Base-by-base conservation (phyloP, 2,113 vertebrate species). In the Oreamnos americanus region DNA sequence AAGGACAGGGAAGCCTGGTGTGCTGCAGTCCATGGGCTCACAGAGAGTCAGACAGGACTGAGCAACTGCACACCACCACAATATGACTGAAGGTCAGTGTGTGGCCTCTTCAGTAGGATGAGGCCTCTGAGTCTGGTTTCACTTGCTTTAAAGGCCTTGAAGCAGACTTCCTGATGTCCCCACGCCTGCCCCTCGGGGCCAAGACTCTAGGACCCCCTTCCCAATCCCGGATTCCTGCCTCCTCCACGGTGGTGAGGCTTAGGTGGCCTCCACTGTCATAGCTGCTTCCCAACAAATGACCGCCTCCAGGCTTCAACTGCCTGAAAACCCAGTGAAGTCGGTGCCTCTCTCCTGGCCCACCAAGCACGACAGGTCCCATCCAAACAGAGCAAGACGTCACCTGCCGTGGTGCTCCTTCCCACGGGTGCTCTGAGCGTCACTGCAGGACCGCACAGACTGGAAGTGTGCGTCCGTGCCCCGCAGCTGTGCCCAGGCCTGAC, bases 21-120 rank as follows among this genome's bases (percentile, higher is more conserved):
- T 23, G 67, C 19, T 71, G 67, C 19, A 23, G n/a, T 21, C n/a
- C n/a, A 1, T 13, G n/a, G 67, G 19, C 19, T 71, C 67, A 6
- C n/a, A 71, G 19, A 71, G 19, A 21, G 67, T 39, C n/a, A 6
- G 19, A 13, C 67, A 13, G 3, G 67, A 71, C 9, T 5, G 36
- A 33, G n/a, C 2, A 0, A 3, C n/a, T 3, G 9, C 5, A 36
- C 19, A 11, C 1, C n/a, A 11, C n/a, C 10, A 17, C 62, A n/a
- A 11, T 19, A 0, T 39, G n/a, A 13, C 5, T 7, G 30, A 28
- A 76, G 62, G 47, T 55, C 25, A 36, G 2, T 10, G n/a, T 90
- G 30, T 47, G 51, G 26, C 26, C 81, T 26, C 33, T 21, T 51
- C 4, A n/a, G 64, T 15, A 49, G 43, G 62, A 15, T 74, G 60